Percentiles rank a stretch among this genome's conserved stretches.
These are phyloP conservation scores for Temnothorax nylanderi DNA, from an alignment of 1,140 invertebrate species.

Conservation along the genomic window DNA sequence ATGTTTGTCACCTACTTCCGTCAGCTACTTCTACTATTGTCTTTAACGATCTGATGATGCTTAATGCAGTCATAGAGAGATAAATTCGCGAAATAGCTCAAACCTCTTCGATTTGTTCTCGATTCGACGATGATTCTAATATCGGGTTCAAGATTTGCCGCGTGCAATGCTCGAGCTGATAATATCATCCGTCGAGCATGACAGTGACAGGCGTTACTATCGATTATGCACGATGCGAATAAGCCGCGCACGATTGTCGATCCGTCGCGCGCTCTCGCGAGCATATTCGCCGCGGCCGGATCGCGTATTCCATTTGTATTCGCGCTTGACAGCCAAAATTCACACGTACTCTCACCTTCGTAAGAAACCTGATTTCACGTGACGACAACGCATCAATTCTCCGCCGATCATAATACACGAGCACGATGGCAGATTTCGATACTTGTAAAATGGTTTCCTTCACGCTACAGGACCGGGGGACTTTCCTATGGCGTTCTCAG, in stretches of 20 bases:
- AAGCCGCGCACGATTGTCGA: slow-evolving; percentile 17
- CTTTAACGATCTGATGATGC: not conserved
- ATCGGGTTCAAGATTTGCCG: slow-evolving; percentile 2
- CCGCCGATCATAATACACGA: slow-evolving; percentile 25
- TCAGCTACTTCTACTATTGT: not conserved
- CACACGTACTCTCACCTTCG: slow-evolving; percentile 13
- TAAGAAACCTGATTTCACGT: slow-evolving; percentile 50
- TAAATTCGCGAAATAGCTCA: not conserved
- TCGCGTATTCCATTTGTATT: slow-evolving; percentile 49
- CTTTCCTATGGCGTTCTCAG: slow-evolving; percentile 16
- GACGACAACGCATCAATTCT: slow-evolving; percentile 53
- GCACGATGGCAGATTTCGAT: slow-evolving; percentile 45
- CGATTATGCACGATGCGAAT: slow-evolving; percentile 24
- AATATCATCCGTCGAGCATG: slow-evolving; percentile 32
- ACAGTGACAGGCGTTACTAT: slow-evolving; percentile 36
- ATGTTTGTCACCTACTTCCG: slow-evolving; percentile 15
- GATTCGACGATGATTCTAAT: not conserved
- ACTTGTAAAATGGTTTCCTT: slow-evolving; percentile 39
- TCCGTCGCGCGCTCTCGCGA: not conserved
- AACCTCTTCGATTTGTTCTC: not conserved
- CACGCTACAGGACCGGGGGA: not conserved
- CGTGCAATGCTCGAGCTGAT: not conserved
- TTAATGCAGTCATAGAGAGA: not conserved
- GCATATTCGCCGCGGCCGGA: not conserved
- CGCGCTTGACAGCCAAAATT: slow-evolving; percentile 44